Conservation (phyloP, 2,797 vertebrate genomes). For the Rhinogobio ventralis region DNA sequence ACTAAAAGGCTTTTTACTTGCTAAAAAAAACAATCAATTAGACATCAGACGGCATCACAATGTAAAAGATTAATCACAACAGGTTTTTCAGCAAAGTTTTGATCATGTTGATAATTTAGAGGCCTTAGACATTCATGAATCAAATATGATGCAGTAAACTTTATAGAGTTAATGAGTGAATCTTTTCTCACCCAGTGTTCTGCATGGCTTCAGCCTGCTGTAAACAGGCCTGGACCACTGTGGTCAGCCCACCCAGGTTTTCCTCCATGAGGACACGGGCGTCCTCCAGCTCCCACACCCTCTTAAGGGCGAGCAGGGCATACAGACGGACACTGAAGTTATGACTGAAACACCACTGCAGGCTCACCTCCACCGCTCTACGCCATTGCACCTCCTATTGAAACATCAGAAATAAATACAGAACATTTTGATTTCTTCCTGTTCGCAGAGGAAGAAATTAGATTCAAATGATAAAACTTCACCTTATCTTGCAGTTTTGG, state of each 20-base stretch:
- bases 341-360: slow-evolving; percentile 93
- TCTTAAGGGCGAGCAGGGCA: slow-evolving; percentile 89
- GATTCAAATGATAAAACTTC: slow-evolving; percentile 31
- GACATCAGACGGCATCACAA: background rate
- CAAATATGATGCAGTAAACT: background rate
- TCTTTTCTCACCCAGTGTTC: slow-evolving; percentile 81
- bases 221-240: slow-evolving; percentile 87
- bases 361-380: slow-evolving; percentile 82
- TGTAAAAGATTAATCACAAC: too few relatives aligned
- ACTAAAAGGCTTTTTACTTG: background rate
- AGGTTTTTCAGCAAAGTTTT: background rate
- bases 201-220: slow-evolving; percentile 89
- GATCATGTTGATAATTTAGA: background rate
- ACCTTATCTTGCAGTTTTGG: slow-evolving; percentile 85
- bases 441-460: background rate
- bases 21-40: background rate
- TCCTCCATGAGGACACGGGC: slow-evolving; percentile 40
- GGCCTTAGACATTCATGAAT: background rate
- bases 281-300: slow-evolving; percentile 85
- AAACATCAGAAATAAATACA: background rate
- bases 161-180: background rate
- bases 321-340: slow-evolving; percentile 95
- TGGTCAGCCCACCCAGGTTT: slow-evolving; percentile 76
- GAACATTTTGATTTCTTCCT: too few relatives aligned
- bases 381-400: slow-evolving; percentile 76